These are phyloP conservation scores for Drosophila tristis DNA, from an alignment of 1,140 invertebrate genomes.

Conservation along the genomic window DNA sequence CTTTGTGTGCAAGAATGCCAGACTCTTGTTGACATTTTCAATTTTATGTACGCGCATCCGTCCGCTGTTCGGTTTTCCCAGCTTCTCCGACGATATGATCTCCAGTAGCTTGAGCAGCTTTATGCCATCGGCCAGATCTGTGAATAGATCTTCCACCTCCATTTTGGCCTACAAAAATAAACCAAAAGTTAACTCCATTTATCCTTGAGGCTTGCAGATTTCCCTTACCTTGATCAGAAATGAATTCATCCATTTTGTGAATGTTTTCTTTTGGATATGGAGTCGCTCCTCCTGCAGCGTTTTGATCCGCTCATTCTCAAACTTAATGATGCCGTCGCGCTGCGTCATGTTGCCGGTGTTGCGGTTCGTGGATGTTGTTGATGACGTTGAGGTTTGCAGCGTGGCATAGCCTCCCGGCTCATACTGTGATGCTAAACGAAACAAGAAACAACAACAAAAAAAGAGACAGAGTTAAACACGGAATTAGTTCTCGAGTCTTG, in stretches of 20 bases:
- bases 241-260: conserved; percentile 99
- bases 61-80: conserved; percentile 98
- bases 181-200: conserved; percentile 24
- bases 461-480: conserved; percentile 29
- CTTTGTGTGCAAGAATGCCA: conserved; percentile 99
- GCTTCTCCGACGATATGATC: conserved; percentile 99
- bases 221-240: conserved; percentile 95
- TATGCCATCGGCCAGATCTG: conserved; percentile 97
- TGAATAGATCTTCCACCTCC: conserved; percentile 99
- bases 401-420: conserved; percentile 88
- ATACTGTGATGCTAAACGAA: conserved; percentile 88
- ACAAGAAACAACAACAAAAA: conserved; percentile 1
- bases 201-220: neutral
- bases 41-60: conserved; percentile 99
- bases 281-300: conserved; percentile 98
- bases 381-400: conserved; percentile 84
- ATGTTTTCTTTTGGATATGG: conserved; percentile 99
- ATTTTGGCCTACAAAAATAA: conserved; percentile 89
- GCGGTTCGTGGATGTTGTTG: conserved; percentile 82
- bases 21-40: conserved; percentile 99
- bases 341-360: conserved; percentile 91
- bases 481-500: conserved; percentile 33
- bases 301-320: conserved; percentile 98
- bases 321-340: conserved; percentile 95
- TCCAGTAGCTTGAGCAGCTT: conserved; percentile 98